Conservation (phyloP, 2,113 vertebrate species). For the Cyprinus carpio region DNA sequence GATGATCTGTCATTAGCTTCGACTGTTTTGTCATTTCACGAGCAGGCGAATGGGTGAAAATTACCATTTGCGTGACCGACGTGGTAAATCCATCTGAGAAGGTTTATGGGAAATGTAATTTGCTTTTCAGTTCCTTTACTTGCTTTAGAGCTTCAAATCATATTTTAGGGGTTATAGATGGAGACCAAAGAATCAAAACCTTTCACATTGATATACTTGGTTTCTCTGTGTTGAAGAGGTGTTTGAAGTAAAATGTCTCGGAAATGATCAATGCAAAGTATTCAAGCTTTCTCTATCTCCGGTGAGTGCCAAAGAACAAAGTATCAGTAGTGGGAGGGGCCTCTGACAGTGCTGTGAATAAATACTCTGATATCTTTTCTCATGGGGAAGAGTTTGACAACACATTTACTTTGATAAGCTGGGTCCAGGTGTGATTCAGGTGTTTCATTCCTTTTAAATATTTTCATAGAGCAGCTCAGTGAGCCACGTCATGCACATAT, state of each 20-base stretch:
- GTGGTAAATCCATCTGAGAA: neutral
- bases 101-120: conserved; percentile 27
- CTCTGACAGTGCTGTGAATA: neutral
- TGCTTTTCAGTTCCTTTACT: neutral
- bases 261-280: neutral
- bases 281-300: neutral
- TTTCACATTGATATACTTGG: neutral
- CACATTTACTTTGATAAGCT: conserved; percentile 6
- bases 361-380: conserved; percentile 5
- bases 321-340: neutral
- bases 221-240: neutral
- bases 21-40: conserved; percentile 61
- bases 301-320: neutral
- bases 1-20: conserved; percentile 69
- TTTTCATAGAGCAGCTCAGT: neutral
- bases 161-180: neutral
- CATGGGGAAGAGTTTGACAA: neutral
- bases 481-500: neutral
- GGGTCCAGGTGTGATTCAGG: conserved; percentile 2
- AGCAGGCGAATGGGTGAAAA: conserved; percentile 53
- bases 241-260: conserved; percentile 2
- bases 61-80: neutral
- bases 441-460: conserved; percentile 32
- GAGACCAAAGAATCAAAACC: neutral
- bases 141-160: neutral